phyloP scores from a whole-genome alignment of 1,140 invertebrate species.

The Anastatus disparis region DNA sequence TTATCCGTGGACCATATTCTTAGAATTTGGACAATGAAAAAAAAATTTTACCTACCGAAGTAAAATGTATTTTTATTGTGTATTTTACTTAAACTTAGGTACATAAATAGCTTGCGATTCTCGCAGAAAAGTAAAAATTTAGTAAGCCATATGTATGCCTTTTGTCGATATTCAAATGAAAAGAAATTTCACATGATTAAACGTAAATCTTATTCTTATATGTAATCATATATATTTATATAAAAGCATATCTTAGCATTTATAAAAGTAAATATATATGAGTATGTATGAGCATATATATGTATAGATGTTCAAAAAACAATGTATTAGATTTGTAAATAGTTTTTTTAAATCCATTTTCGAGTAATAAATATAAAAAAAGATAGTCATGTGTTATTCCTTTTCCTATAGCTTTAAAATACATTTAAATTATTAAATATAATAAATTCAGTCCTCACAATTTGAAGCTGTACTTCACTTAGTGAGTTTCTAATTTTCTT shows the following conservation, averaged over 20 bases:
- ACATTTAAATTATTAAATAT: no score
- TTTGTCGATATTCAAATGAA: slow-evolving; percentile 6
- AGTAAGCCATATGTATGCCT: background rate
- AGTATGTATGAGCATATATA: background rate
- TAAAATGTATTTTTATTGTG: slow-evolving; percentile 41
- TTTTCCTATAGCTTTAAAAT: background rate
- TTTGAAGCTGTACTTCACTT: background rate
- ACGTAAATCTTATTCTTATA: slow-evolving; percentile 8
- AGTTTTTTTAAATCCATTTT: background rate
- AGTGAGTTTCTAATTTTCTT: background rate
- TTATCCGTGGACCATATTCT: slow-evolving; percentile 9
- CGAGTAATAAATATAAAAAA: background rate
- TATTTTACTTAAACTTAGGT: slow-evolving; percentile 24
- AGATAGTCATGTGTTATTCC: background rate
- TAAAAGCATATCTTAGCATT: slow-evolving; percentile 9
- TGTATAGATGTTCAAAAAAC: background rate
- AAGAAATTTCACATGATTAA: slow-evolving; percentile 39
- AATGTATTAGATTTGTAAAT: slow-evolving; percentile 5
- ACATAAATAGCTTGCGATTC: slow-evolving; percentile 27
- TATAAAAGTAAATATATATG: background rate
- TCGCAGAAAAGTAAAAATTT: background rate
- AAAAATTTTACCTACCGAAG: slow-evolving; percentile 43
- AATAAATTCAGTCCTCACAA: no score
- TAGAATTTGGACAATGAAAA: slow-evolving; percentile 22
- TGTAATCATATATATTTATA: slow-evolving; percentile 9